Conservation (phyloP, 2,888 invertebrate species). For the Drosophila pegasa region DNA sequence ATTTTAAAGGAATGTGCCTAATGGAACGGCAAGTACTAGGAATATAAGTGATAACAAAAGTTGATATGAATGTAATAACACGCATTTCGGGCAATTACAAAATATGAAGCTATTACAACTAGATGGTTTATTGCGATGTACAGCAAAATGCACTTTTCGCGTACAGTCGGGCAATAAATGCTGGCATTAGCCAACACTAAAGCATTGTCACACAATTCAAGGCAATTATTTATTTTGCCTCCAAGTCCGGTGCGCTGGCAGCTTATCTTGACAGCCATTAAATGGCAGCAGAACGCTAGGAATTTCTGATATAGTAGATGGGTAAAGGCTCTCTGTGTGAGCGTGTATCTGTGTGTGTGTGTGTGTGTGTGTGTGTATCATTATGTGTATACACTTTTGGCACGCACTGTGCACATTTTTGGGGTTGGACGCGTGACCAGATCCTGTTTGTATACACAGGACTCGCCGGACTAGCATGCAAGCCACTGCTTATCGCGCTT, state of each 20-base stretch:
- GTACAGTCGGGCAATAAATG: not conserved
- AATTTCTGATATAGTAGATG: constrained; percentile 58
- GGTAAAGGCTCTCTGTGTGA: not conserved
- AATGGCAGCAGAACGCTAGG: constrained; percentile 70
- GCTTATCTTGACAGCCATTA: constrained; percentile 76
- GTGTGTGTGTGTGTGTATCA: not conserved
- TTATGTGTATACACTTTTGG: constrained; percentile 59
- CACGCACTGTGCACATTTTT: constrained; percentile 43
- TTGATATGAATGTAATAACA: not conserved
- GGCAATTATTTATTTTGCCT: constrained; percentile 72
- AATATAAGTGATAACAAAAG: not conserved
- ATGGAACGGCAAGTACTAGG: not conserved
- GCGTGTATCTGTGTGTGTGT: constrained; percentile 6
- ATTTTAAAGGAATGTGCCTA: not conserved
- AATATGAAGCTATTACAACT: constrained; percentile 5
- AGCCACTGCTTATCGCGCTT: constrained; percentile 60
- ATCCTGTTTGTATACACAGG: constrained; percentile 10
- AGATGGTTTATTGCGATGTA: constrained; percentile 7
- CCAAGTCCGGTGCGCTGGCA: constrained; percentile 14
- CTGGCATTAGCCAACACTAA: constrained; percentile 14
- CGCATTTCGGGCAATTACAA: constrained; percentile 5
- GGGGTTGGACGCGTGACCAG: constrained; percentile 48
- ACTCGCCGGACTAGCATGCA: constrained; percentile 29
- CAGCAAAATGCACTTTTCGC: constrained; percentile 48
- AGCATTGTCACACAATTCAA: constrained; percentile 49